Evolutionary conservation across 2,113 vertebrate species (phyloP).

Genomic region (Pterophyllum scalare): DNA sequence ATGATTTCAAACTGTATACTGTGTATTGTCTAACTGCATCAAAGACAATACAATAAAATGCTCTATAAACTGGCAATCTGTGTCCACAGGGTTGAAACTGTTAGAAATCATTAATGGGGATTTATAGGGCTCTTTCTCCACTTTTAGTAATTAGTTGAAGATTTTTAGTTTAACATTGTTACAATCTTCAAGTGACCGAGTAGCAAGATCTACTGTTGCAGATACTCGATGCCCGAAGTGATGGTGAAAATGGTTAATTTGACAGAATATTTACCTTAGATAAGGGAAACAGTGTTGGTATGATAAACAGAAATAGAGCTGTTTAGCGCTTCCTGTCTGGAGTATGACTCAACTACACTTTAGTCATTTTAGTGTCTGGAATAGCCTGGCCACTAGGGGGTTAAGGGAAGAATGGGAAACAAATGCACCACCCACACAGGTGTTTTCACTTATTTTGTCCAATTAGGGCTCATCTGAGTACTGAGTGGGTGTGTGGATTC

Average conservation of each 20-base stretch:
- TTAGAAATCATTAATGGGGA: neutral
- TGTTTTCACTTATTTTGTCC: neutral
- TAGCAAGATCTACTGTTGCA: too few species aligned
- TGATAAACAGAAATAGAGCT: rapidly evolving
- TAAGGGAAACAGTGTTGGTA: neutral
- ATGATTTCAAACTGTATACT: conserved; percentile 85
- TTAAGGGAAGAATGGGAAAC: rapidly evolving
- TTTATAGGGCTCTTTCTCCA: neutral
- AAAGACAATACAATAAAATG: rapidly evolving
- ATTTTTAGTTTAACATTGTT: rapidly evolving
- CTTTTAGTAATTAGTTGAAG: neutral
- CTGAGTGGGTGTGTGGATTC: neutral
- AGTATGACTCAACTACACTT: too few species aligned
- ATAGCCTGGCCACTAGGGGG: neutral
- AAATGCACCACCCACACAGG: neutral
- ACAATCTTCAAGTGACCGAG: neutral
- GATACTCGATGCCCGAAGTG: neutral
- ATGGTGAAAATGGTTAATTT: neutral
- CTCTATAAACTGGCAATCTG: neutral
- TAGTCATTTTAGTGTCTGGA: neutral
- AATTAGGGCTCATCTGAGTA: neutral
- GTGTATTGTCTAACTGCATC: neutral
- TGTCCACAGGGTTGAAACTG: neutral
- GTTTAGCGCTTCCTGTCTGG: neutral
- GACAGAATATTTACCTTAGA: neutral